Evolutionary conservation across 92 coral and sea anemone species (phyloP).

Genomic region (Zoanthus sansibaricus): DNA sequence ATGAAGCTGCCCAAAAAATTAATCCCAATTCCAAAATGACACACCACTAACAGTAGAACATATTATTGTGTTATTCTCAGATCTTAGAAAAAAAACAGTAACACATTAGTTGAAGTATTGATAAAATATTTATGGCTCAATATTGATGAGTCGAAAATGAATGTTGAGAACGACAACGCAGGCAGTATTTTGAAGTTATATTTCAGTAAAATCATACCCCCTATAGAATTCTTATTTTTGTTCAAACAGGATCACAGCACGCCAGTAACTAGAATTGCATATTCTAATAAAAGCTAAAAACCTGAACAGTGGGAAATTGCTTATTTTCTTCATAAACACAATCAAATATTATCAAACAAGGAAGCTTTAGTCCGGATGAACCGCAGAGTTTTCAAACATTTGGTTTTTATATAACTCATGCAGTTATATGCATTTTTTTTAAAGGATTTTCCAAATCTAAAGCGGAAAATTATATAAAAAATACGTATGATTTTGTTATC

Average conservation of each 20-base stretch:
- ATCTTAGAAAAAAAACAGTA: conserved; percentile 28
- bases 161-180: neutral
- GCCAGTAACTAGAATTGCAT: conserved; percentile 13
- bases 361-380: conserved; percentile 17
- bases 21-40: conserved; percentile 28
- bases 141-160: conserved; percentile 20
- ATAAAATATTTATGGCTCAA: conserved; percentile 40
- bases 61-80: conserved; percentile 10
- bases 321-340: conserved; percentile 41
- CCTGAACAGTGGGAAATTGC: conserved; percentile 43
- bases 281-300: conserved; percentile 29
- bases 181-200: conserved; percentile 35
- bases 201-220: conserved; percentile 9
- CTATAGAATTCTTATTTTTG: neutral
- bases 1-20: neutral
- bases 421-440: conserved; percentile 18
- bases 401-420: conserved; percentile 31
- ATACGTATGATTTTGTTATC: conserved; percentile 9
- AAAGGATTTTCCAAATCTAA: neutral
- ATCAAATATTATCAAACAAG: conserved; percentile 18
- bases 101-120: conserved; percentile 25
- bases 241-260: conserved; percentile 15
- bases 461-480: neutral
- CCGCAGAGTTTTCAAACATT: conserved; percentile 42
- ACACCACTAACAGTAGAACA: neutral